Percentiles rank a stretch among this genome's conserved stretches.
phyloP scores from a whole-genome alignment of 2,888 invertebrate genomes.

The Toxonevra muliebris region DNA sequence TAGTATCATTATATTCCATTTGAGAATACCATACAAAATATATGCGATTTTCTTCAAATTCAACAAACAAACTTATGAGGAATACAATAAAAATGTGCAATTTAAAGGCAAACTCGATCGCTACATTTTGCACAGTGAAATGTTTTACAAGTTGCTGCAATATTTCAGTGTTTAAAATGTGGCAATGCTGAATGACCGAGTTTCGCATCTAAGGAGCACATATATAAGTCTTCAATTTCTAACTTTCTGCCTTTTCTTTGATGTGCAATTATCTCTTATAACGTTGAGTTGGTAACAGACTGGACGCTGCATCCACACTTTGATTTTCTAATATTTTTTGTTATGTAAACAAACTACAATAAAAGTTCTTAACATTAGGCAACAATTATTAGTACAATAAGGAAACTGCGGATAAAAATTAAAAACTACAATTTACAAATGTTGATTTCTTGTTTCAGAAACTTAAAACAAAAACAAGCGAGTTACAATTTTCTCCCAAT shows the following conservation, averaged over 20 bases:
- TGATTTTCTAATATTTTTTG: not conserved
- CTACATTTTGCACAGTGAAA: slow-evolving; percentile 53
- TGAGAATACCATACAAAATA: slow-evolving; percentile 8
- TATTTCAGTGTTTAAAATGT: slow-evolving; percentile 54
- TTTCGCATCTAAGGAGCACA: slow-evolving; percentile 43
- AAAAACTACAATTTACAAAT: no score
- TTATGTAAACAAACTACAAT: slow-evolving; percentile 38
- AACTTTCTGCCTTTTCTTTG: no score
- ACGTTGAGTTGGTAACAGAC: no score
- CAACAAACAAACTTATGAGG: slow-evolving; percentile 36
- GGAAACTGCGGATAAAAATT: not conserved
- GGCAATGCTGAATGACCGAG: slow-evolving; percentile 54
- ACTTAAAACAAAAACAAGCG: no score
- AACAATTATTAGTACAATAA: slow-evolving; percentile 31
- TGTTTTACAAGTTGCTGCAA: slow-evolving; percentile 16
- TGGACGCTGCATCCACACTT: not conserved
- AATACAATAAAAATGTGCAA: slow-evolving; percentile 41
- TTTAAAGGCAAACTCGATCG: slow-evolving; percentile 28
- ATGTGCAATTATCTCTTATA: no score
- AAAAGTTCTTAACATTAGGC: slow-evolving; percentile 35
- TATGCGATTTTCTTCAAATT: slow-evolving; percentile 23
- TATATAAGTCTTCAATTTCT: slow-evolving; percentile 25
- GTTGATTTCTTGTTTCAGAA: no score
- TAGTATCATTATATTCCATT: slow-evolving; percentile 13
- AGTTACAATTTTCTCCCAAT: no score